These are phyloP conservation scores for Beroe ovata DNA, from an alignment of 37 sponge, comb jelly and placozoan genomes.

Conservation along the genomic window DNA sequence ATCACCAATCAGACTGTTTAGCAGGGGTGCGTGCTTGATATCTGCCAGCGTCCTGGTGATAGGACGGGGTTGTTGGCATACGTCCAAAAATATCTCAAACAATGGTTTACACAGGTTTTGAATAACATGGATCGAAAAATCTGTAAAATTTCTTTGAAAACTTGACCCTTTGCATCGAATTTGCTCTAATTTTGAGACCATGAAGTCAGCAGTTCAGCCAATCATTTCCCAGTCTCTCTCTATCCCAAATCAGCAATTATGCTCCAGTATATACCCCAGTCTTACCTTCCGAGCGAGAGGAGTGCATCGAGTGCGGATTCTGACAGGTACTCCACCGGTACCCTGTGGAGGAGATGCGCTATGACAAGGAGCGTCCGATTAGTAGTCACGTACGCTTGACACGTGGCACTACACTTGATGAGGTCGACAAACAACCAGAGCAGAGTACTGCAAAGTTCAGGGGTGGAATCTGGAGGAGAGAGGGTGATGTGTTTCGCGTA, in stretches of 20 bases:
- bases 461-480: constrained; percentile 37
- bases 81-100: too few relatives aligned
- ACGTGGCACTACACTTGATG: constrained; percentile 39
- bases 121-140: too few relatives aligned
- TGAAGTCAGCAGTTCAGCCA: too few relatives aligned
- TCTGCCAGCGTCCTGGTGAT: constrained; percentile 51
- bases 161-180: too few relatives aligned
- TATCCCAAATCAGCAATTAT: too few relatives aligned
- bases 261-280: too few relatives aligned
- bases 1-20: constrained; percentile 44
- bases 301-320: constrained; percentile 47
- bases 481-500: too few relatives aligned
- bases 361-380: constrained; percentile 39
- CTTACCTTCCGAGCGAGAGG: constrained; percentile 40
- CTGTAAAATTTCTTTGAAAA: too few relatives aligned
- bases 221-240: too few relatives aligned
- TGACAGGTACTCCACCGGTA: neutral
- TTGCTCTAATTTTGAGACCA: too few relatives aligned
- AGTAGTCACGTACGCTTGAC: constrained; percentile 40
- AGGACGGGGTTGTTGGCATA: too few relatives aligned
- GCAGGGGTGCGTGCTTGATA: constrained; percentile 43
- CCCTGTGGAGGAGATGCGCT: constrained; percentile 26
- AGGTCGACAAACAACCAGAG: constrained; percentile 63
- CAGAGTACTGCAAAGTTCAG: constrained; percentile 37
- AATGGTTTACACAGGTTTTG: too few relatives aligned